Evolutionary conservation across 2,888 invertebrate species (phyloP), one percentile per base, ranked within the genome.

Genomic region (Ligdia adustata): DNA sequence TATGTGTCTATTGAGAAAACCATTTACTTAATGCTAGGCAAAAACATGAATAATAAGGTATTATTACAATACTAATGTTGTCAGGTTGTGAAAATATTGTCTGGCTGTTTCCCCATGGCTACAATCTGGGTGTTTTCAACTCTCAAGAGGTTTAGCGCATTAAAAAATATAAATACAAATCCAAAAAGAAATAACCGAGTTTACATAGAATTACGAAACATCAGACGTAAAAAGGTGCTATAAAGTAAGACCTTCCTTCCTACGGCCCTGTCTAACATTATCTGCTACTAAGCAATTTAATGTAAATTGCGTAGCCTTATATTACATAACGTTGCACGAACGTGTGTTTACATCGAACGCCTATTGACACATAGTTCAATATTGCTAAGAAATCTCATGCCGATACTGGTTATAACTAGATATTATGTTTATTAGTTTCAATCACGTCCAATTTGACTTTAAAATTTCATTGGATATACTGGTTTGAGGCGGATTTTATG

Each of bases 281-380:
- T 29, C 34, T 18, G 9, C 28, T 7, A 24, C 3, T 28, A 5
- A 22, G 29, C 18, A 40, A 35, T 50, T 35, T 46, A 4, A 48
- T 39, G 37, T 31, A 35, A 44, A 44, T 44, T 41, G 11, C 26
- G 9, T 13, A n/a, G 4, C 2, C 16, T 18, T 9, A 20, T 27
- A 43, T 48, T 49, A 50, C 47, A 42, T 55, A 48, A 51, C 28
- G 7, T 31, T 29, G 15, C 32, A 42, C 20, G 18, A 33, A 48
- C 51, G 51, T 51, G 37, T 51, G 37, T 16, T 32, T 31, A 24
- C 37, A 31, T 7, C 9, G 9, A 14, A 12, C 15, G 24, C 4
- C 12, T 33, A 43, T 50, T 39, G 29, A 35, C 42, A 40, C 46
- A 46, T 26, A 38, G 20, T 27, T 39, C 20, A 33, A 37, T 35